These are phyloP conservation scores for Cordilura impudica DNA, from an alignment of 2,888 invertebrate species.

Conservation along the genomic window DNA sequence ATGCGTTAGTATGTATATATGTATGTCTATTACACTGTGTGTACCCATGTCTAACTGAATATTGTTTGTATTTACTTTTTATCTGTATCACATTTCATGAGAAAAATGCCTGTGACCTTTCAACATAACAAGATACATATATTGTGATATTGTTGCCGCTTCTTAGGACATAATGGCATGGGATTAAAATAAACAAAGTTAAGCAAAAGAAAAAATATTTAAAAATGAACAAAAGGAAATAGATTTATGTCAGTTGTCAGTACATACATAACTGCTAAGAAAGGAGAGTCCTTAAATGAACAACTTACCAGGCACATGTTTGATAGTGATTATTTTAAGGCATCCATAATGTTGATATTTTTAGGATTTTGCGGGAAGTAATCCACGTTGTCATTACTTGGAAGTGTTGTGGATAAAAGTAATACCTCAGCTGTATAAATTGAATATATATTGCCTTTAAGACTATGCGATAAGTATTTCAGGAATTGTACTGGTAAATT, in stretches of 20 bases:
- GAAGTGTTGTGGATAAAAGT: no score
- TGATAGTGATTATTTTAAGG: neutral
- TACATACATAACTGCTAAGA: neutral
- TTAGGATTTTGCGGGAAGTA: neutral
- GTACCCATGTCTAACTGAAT: neutral
- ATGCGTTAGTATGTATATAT: neutral
- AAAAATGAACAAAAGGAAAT: conserved; percentile 17
- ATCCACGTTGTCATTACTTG: no score
- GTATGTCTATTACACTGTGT: neutral
- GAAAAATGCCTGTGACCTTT: neutral
- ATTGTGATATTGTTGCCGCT: neutral
- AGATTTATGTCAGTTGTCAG: conserved; percentile 6
- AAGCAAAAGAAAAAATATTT: neutral
- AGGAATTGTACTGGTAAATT: no score
- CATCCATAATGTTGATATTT: neutral
- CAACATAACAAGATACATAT: neutral
- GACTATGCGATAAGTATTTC: no score
- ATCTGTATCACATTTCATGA: neutral
- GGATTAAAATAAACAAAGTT: neutral
- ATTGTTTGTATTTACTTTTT: conserved; percentile 5
- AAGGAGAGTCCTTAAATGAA: neutral
- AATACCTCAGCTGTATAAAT: no score
- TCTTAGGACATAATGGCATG: neutral
- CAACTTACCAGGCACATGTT: neutral
- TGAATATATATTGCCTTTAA: no score